Evolutionary conservation across 2,797 vertebrate genomes (phyloP).

Genomic region (Poecilia velifera): DNA sequence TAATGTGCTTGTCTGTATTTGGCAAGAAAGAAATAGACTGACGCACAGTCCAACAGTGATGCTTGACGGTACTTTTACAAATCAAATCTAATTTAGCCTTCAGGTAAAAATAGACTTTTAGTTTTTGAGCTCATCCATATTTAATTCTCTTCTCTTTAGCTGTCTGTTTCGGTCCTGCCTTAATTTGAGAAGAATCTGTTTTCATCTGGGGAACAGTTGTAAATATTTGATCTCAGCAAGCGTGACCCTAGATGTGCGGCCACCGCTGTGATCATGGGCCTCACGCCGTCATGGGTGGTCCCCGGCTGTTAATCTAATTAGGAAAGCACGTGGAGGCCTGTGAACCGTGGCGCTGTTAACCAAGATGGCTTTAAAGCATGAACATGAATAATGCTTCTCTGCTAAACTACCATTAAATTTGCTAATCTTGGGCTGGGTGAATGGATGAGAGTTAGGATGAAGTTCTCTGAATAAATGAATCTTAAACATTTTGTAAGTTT

Average conservation of each 20-base stretch:
- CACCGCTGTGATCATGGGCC: background rate
- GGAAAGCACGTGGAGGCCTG: background rate
- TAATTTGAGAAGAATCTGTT: background rate
- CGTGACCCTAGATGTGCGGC: background rate
- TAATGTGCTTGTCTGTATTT: background rate
- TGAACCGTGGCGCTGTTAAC: background rate
- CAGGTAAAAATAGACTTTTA: background rate
- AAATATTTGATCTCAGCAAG: background rate
- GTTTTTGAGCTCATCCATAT: background rate
- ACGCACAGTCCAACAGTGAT: background rate
- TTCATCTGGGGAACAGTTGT: background rate
- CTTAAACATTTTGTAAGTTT: background rate
- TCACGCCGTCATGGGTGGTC: constrained; percentile 6
- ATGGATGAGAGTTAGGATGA: background rate
- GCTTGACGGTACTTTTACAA: background rate
- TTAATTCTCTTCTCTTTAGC: background rate
- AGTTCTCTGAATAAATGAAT: background rate
- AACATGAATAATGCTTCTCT: background rate
- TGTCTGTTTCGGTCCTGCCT: background rate
- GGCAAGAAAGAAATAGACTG: background rate
- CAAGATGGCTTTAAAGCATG: background rate
- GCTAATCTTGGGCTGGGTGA: background rate
- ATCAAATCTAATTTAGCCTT: background rate
- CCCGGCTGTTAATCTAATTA: background rate
- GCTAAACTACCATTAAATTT: background rate